Base-by-base conservation (phyloP, 1,140 invertebrate genomes). In the Chironomus tepperi region DNA sequence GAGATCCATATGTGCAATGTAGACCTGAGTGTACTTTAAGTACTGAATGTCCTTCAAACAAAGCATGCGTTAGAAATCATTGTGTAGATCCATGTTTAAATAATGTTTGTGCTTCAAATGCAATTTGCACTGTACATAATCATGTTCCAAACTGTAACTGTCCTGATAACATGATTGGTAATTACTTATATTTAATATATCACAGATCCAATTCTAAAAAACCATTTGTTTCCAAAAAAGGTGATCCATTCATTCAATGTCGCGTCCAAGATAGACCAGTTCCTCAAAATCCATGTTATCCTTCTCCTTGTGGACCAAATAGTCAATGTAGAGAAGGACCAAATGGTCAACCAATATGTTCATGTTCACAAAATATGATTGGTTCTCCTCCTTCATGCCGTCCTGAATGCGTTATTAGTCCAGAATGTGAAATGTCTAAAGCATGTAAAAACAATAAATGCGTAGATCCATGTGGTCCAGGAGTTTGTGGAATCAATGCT, bases 21-120 rank as follows among this genome's bases (percentile, higher is more conserved):
- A 83, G 91, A 76, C 93, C 93, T 15, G 92, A 95, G 82, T 95
- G 93, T 81, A 89, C 92, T 0, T 87, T 92, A 78, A 95, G 93
- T 80, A 89, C 91, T 1, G 93, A 95, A 75, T 95, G 93, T 80
- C 84, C 90, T 3, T 85, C 88, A 67, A 85, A 87, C 67, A 91
- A 88, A 81, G 88, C 91, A 2, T 95, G 93, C 78, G 87, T 88
- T 74, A 88, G 88, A 77, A 89, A 89, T 76, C 89, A 89, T 80
- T 93, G 91, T 78, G 83, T 88, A 1, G 88, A 93, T 85, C 91
- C 91, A 16, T 93, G 92, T 78, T 84, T 87, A n/a, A 90, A 89
- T 84, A 84, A 85, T 70, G 90, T 90, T 1, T 94, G 93, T 79
- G 92, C 90, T 12, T 81, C 85, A 76, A 88, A 87, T 78, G 89